A percentile compares a stretch with the other conserved stretches of the same genome.
These are phyloP conservation scores for Choristoneura rosaceana DNA, from an alignment of 2,888 invertebrate genomes.

Conservation along the genomic window DNA sequence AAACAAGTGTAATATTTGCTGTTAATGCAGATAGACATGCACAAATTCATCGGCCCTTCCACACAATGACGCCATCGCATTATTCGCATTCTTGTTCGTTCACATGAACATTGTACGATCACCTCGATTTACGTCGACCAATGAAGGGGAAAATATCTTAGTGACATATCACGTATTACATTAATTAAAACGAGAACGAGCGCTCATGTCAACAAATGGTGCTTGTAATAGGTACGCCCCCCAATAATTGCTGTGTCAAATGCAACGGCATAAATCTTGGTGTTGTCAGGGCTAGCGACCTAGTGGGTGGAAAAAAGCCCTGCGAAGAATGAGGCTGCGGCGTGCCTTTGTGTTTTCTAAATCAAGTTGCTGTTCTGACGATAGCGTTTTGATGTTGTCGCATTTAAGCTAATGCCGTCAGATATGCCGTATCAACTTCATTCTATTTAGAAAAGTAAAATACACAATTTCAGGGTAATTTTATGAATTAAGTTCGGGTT, in stretches of 20 bases:
- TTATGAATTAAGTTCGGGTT: too few species aligned
- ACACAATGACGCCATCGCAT: constrained; percentile 42
- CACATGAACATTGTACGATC: constrained; percentile 32
- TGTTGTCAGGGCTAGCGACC: constrained; percentile 44
- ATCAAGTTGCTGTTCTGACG: not conserved
- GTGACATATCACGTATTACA: constrained; percentile 49
- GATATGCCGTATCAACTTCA: not conserved
- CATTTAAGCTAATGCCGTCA: constrained; percentile 7
- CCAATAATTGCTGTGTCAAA: constrained; percentile 54
- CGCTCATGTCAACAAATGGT: constrained; percentile 39
- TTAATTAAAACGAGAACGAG: constrained; percentile 47
- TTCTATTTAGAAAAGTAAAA: too few species aligned
- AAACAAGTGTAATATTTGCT: not conserved
- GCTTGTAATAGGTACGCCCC: constrained; percentile 45
- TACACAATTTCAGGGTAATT: too few species aligned
- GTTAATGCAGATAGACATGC: not conserved
- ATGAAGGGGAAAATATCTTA: constrained; percentile 46
- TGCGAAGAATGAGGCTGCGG: constrained; percentile 8
- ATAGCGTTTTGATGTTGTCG: constrained; percentile 7
- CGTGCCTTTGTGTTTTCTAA: constrained; percentile 13
- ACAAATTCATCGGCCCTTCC: not conserved
- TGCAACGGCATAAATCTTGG: constrained; percentile 51
- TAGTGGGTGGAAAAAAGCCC: constrained; percentile 28
- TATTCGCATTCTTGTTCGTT: constrained; percentile 46
- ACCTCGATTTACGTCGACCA: constrained; percentile 32